Conservation (phyloP, 2,797 vertebrate genomes). For the Takifugu ocellatus region DNA sequence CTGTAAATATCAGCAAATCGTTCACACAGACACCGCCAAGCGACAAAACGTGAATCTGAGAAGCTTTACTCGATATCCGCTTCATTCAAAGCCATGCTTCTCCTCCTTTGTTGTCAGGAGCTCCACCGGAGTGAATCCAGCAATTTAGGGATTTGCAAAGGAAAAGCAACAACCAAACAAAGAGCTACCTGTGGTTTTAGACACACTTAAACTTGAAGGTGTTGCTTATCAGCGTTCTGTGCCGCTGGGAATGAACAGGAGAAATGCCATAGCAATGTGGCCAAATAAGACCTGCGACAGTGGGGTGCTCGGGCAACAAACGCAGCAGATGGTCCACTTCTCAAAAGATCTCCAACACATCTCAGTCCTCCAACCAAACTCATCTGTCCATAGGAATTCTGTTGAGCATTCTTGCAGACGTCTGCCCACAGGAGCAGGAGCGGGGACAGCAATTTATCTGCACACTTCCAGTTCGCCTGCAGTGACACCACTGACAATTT, state of each 20-base stretch:
- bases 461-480: conserved; percentile 51
- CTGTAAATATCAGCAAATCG: conserved; percentile 30
- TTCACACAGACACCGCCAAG: conserved; percentile 18
- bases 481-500: conserved; percentile 53
- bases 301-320: conserved; percentile 34
- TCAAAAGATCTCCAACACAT: conserved; percentile 46
- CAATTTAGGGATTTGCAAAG: conserved; percentile 26
- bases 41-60: conserved; percentile 26
- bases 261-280: conserved; percentile 37
- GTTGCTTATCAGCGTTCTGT: conserved; percentile 46
- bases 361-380: conserved; percentile 41
- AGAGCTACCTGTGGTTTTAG: conserved; percentile 50
- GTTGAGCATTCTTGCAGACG: conserved; percentile 51
- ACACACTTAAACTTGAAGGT: conserved; percentile 60
- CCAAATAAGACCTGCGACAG: conserved; percentile 48
- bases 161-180: conserved; percentile 39
- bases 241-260: conserved; percentile 40
- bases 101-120: conserved; percentile 33
- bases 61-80: conserved; percentile 35
- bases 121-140: conserved; percentile 31
- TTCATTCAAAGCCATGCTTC: conserved; percentile 33
- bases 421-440: conserved; percentile 30
- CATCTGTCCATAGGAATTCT: conserved; percentile 52
- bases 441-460: conserved; percentile 42
- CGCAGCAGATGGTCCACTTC: conserved; percentile 51